Percentiles rank a stretch among this genome's conserved stretches.
Evolutionary conservation across 2,797 vertebrate genomes (phyloP).

Genomic region (Lemur catta): DNA sequence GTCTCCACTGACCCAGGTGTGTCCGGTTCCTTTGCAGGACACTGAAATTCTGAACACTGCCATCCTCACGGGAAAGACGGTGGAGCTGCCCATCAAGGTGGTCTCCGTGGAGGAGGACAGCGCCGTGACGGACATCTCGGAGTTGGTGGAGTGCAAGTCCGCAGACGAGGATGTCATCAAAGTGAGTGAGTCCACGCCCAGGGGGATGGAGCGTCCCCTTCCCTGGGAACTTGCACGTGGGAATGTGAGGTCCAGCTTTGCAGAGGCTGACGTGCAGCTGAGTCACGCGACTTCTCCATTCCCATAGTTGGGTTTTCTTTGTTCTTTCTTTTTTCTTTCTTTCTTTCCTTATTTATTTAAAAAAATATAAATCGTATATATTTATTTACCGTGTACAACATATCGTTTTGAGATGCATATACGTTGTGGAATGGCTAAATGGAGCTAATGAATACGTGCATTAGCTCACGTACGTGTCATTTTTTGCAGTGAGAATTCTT

Average conservation of each 20-base stretch:
- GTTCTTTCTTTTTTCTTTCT: background rate
- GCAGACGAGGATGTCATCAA: slow-evolving; percentile 94
- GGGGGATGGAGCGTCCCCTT: background rate
- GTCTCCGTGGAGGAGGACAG: slow-evolving; percentile 91
- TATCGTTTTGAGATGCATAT: background rate
- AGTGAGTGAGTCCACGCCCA: slow-evolving; percentile 82
- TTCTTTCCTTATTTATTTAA: background rate
- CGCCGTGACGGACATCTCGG: slow-evolving; percentile 91
- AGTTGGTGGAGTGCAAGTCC: slow-evolving; percentile 91
- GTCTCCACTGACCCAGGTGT: accelerated
- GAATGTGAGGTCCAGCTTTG: accelerated
- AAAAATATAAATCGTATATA: background rate
- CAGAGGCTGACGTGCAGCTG: accelerated
- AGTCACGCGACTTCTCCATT: accelerated
- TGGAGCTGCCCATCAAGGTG: slow-evolving; percentile 93
- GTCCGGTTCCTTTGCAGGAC: slow-evolving; percentile 85
- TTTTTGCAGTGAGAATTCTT: background rate
- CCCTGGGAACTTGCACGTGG: accelerated
- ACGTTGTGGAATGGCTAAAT: background rate
- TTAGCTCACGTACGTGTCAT: background rate
- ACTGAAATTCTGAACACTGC: slow-evolving; percentile 96
- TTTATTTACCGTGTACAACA: too few relatives aligned
- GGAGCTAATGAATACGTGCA: background rate
- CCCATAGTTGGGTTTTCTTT: background rate
- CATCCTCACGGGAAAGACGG: slow-evolving; percentile 92